These are phyloP conservation scores for Sarcoramphus papa DNA, from an alignment of 2,797 vertebrate genomes.

Conservation along the genomic window DNA sequence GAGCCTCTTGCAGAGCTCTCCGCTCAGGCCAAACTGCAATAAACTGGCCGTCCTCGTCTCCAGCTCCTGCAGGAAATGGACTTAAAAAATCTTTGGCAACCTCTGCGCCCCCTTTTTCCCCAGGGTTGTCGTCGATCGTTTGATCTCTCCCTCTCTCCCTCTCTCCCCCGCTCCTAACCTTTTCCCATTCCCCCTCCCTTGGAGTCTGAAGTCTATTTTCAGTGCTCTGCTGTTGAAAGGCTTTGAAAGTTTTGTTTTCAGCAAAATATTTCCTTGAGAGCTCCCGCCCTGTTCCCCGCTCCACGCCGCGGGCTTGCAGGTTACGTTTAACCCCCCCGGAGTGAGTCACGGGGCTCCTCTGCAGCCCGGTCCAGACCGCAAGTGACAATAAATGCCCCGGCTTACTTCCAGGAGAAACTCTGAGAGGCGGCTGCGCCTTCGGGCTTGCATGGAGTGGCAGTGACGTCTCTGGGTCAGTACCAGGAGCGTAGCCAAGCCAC, in stretches of 20 bases:
- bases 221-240: constrained; percentile 47
- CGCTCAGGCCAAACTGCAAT: constrained; percentile 17
- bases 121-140: constrained; percentile 25
- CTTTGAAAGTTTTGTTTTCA: constrained; percentile 66
- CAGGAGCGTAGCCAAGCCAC: background rate
- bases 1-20: constrained; percentile 39
- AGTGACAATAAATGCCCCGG: background rate
- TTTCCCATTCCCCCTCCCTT: constrained; percentile 56
- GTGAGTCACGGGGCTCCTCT: background rate
- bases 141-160: constrained; percentile 37
- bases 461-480: background rate
- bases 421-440: background rate
- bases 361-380: rapidly evolving
- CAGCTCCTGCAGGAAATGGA: constrained; percentile 60
- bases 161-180: constrained; percentile 41
- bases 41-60: constrained; percentile 21
- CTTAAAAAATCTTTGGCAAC: constrained; percentile 63
- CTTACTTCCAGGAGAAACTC: background rate
- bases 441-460: background rate
- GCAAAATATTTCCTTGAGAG: constrained; percentile 69
- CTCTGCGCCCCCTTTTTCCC: constrained; percentile 45
- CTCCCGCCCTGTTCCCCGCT: constrained; percentile 36
- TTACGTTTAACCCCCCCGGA: background rate
- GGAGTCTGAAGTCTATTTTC: constrained; percentile 65
- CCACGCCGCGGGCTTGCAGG: background rate